These are phyloP conservation scores for Ceyx melanurus DNA, from an alignment of 2,113 vertebrate species.

Conservation along the genomic window DNA sequence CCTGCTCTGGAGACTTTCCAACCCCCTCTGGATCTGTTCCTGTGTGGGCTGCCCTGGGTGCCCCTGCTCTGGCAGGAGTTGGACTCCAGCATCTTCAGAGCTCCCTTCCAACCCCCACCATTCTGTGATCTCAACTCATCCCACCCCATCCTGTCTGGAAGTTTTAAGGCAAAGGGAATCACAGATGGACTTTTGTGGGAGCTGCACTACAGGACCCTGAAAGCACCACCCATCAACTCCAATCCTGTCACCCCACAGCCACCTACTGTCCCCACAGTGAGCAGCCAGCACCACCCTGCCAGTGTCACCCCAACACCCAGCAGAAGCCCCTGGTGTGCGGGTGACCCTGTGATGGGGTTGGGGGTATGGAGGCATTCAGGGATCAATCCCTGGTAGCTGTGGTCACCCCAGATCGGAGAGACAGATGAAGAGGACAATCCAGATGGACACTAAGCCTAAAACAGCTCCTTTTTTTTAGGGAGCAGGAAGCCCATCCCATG, in stretches of 20 bases:
- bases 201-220: not conserved
- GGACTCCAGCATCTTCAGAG: no score
- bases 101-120: no score
- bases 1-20: no score
- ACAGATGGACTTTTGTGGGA: not conserved
- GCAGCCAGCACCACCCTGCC: not conserved
- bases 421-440: not conserved
- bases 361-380: not conserved
- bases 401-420: not conserved
- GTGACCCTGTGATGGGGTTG: not conserved
- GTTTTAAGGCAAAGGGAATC: no score
- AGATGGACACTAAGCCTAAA: not conserved
- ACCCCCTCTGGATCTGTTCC: no score
- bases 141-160: not conserved
- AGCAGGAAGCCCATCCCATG: rapidly evolving
- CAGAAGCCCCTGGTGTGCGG: rapidly evolving
- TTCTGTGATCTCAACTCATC: not conserved
- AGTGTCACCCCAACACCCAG: not conserved
- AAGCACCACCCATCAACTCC: not conserved
- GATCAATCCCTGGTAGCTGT: rapidly evolving
- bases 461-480: rapidly evolving
- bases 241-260: not conserved
- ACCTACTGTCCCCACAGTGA: not conserved
- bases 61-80: no score
- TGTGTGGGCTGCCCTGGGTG: no score